Base-by-base conservation (phyloP, 1,140 invertebrate genomes). In the Pseudomyrmex pallidus region DNA sequence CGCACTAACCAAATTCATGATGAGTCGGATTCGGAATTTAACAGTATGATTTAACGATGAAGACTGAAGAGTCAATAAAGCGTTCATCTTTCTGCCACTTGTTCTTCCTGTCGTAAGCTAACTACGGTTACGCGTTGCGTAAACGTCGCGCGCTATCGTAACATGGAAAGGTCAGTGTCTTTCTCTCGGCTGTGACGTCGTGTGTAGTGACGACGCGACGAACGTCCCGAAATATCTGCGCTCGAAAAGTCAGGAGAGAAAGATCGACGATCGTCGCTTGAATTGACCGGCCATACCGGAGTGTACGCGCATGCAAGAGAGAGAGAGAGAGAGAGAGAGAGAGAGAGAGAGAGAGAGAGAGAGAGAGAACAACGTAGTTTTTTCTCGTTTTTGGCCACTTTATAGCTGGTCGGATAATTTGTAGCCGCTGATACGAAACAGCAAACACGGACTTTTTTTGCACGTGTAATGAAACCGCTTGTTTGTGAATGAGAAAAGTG, bases 131-230 rank as follows among this genome's bases (percentile, higher is more conserved):
- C 87, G 73, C 85, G 82, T 89, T 89, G 82, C 86, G 88, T 89
- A 90, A 90, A 89, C 84, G 80, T 85, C 74, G 74, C 83, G 63
- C 59, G 72, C 84, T 74, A 88, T 88, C 87, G 85, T 82, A 76
- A 77, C 61, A 85, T 90, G 86, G 91, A 91, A 86, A 91, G 91
- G 91, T 91, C 91, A 91, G 91, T 91, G 91, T 90, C 88, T 89
- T 86, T 83, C 89, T 87, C 77, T 74, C 63, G 57, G 67, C 57
- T 66, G 82, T 88, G 85, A 88, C 88, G 91, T 25, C 25, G 25
- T 25, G 25, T 88, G 74, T 84, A 80, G 64, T 87, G 85, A 52
- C 25, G 54, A 84, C 87, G 83, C 66, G 68, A 72, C 46, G 57
- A 9, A 25, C 73, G 80, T 20, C 74, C 83, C 57, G 84, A 88